Conservation (phyloP, 2,888 invertebrate species). For the Cryptocephalus moraei region DNA sequence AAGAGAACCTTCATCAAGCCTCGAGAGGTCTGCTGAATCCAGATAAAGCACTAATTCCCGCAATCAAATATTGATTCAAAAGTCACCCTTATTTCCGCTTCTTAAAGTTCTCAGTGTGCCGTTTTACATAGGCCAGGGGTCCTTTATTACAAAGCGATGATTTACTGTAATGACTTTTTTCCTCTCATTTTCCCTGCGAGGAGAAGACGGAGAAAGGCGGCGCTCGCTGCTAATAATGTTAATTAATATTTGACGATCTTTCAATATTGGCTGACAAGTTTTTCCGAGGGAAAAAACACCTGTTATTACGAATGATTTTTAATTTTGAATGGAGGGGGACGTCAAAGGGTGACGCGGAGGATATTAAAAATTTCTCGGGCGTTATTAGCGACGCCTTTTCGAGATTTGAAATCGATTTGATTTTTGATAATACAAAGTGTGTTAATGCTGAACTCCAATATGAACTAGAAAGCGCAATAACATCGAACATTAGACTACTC, state of each 20-base stretch:
- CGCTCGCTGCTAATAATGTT: constrained; percentile 49
- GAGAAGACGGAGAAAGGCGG: constrained; percentile 34
- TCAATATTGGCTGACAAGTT: constrained; percentile 29
- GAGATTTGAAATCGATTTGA: too few species aligned
- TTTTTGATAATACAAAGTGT: too few species aligned
- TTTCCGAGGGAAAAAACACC: constrained; percentile 16
- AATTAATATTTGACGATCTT: constrained; percentile 47
- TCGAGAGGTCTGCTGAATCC: constrained; percentile 39
- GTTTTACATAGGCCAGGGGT: constrained; percentile 10
- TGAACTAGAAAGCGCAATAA: too few species aligned
- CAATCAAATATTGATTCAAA: constrained; percentile 44
- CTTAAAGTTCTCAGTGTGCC: constrained; percentile 23
- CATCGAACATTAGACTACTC: too few species aligned
- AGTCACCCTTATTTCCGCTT: constrained; percentile 35
- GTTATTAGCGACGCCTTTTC: too few species aligned
- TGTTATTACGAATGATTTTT: constrained; percentile 24
- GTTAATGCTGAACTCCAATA: too few species aligned
- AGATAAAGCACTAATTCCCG: constrained; percentile 42
- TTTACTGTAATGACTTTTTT: constrained; percentile 50
- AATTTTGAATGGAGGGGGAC: constrained; percentile 19
- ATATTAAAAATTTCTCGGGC: background rate
- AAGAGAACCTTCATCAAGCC: constrained; percentile 39
- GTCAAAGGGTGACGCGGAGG: background rate
- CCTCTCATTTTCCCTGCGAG: constrained; percentile 6
- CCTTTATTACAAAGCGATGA: constrained; percentile 49